Percentiles rank a stretch among this genome's conserved stretches.
Evolutionary conservation across 64 coral and sea anemone genomes (phyloP).

Genomic region (Cladopsammia gracilis): DNA sequence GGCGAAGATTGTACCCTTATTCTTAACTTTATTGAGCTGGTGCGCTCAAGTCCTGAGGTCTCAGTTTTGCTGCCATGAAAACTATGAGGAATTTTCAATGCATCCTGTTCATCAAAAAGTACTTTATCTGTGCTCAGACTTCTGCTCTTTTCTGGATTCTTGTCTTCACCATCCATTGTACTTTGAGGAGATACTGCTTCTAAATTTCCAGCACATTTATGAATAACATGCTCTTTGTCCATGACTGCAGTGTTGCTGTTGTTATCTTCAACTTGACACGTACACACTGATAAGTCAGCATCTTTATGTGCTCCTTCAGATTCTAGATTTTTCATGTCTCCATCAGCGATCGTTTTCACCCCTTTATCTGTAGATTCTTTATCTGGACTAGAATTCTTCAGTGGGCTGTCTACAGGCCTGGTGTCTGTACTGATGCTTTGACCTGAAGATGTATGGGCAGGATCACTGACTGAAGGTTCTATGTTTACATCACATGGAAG

Average conservation of each 20-base stretch:
- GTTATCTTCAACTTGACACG: neutral
- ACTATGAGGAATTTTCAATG: neutral
- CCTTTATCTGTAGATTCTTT: neutral
- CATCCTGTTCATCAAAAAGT: neutral
- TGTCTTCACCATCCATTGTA: neutral
- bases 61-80: neutral
- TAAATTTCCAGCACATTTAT: neutral
- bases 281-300: neutral
- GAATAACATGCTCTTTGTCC: neutral
- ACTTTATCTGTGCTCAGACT: neutral
- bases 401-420: neutral
- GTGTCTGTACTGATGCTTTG: neutral
- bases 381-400: neutral
- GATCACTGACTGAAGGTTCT: neutral
- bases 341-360: neutral
- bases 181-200: neutral
- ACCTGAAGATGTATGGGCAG: neutral
- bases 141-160: neutral
- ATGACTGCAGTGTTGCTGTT: neutral
- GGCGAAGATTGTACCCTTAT: conserved; percentile 43
- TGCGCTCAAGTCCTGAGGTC: neutral
- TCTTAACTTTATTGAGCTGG: conserved; percentile 26
- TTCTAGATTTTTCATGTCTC: neutral
- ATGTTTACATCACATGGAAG: conserved; percentile 39
- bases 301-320: neutral